A percentile compares a stretch with the other conserved stretches of the same genome.
Conservation (phyloP, 2,797 vertebrate genomes). For the Channallabes apus region DNA sequence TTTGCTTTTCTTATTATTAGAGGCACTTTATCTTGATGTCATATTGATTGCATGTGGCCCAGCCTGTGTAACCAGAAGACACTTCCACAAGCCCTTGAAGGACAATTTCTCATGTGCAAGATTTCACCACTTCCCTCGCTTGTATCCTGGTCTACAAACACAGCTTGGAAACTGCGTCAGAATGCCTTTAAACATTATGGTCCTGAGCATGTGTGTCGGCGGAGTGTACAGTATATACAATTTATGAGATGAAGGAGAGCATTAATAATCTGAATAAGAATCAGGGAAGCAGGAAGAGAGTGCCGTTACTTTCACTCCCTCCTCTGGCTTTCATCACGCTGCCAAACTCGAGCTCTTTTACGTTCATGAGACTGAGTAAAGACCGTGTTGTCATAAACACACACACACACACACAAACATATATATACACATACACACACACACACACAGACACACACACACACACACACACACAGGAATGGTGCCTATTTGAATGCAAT, state of each 20-base stretch:
- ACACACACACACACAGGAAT: not conserved
- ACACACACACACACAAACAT: constrained; percentile 10
- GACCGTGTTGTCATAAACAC: not conserved
- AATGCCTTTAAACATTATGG: constrained; percentile 27
- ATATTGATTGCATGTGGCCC: constrained; percentile 53
- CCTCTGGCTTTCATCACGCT: constrained; percentile 26
- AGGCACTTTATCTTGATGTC: constrained; percentile 51
- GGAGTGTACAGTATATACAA: constrained; percentile 12
- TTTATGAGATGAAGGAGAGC: constrained; percentile 23
- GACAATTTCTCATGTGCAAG: constrained; percentile 42
- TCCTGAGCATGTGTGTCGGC: constrained; percentile 2
- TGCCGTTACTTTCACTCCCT: constrained; percentile 37
- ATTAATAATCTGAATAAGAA: constrained; percentile 29
- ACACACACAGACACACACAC: not conserved
- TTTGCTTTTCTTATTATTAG: constrained; percentile 56
- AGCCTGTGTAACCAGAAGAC: constrained; percentile 50
- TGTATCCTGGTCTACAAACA: constrained; percentile 4
- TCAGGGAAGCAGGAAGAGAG: constrained; percentile 45
- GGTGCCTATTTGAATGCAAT: not conserved
- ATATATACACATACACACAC: constrained; percentile 16
- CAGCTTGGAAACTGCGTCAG: constrained; percentile 29
- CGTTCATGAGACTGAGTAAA: constrained; percentile 8
- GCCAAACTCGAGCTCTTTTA: constrained; percentile 4
- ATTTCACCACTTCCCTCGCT: constrained; percentile 28
- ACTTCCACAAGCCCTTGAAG: constrained; percentile 38